A percentile compares a stretch with the other conserved stretches of the same genome.
phyloP scores from a whole-genome alignment of 2,888 invertebrate species.

The Odontocolon sp. region DNA sequence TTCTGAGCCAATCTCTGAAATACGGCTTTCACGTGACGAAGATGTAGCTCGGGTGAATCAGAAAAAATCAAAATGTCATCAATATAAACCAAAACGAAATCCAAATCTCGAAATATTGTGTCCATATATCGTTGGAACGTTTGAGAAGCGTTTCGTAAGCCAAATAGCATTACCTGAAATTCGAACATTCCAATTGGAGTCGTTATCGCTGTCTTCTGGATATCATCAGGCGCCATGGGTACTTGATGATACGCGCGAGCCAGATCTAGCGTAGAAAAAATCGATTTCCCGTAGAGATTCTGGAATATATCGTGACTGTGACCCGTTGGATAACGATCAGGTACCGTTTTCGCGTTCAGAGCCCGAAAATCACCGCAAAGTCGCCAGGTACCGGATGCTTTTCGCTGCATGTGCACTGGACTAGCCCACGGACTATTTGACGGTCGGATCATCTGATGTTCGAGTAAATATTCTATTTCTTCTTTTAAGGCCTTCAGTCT shows the following conservation, averaged over 20 bases:
- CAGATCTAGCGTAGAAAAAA: conserved; percentile 60
- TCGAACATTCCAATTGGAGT: conserved; percentile 72
- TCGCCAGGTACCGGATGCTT: conserved; percentile 62
- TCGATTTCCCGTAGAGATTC: conserved; percentile 53
- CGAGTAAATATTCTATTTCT: conserved; percentile 71
- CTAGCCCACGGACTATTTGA: conserved; percentile 77
- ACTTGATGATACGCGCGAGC: conserved; percentile 65
- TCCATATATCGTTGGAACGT: conserved; percentile 73
- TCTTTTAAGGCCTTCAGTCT: conserved; percentile 68
- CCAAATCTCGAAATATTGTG: conserved; percentile 59
- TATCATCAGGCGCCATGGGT: conserved; percentile 53
- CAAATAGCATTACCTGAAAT: conserved; percentile 71
- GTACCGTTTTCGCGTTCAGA: conserved; percentile 65
- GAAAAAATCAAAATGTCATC: conserved; percentile 72
- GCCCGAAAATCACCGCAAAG: conserved; percentile 64
- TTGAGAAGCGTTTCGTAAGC: conserved; percentile 71
- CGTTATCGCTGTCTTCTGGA: conserved; percentile 36
- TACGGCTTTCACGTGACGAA: conserved; percentile 43
- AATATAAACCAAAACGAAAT: conserved; percentile 66
- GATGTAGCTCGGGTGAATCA: conserved; percentile 44
- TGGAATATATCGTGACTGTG: conserved; percentile 65
- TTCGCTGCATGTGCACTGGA: conserved; percentile 69
- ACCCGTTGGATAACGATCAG: conserved; percentile 68
- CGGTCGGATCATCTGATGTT: conserved; percentile 76
- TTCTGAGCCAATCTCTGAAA: conserved; percentile 25